These are phyloP conservation scores for Semaprochilodus insignis DNA, from an alignment of 2,797 vertebrate genomes.

Conservation along the genomic window DNA sequence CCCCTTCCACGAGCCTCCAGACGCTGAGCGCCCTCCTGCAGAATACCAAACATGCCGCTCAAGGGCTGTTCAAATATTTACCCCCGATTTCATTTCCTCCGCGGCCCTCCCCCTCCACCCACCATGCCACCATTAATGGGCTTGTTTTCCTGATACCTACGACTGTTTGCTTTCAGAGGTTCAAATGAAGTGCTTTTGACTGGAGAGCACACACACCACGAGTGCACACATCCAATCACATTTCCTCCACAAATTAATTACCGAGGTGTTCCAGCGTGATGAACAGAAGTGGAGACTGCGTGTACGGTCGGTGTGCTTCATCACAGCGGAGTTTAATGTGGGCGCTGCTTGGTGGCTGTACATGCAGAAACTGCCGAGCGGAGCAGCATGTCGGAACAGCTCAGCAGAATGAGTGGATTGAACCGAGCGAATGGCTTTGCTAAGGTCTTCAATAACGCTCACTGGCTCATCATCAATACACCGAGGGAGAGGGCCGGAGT, in stretches of 20 bases:
- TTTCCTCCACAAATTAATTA: conserved; percentile 71
- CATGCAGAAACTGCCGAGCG: conserved; percentile 12
- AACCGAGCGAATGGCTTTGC: not conserved
- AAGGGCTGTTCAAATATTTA: conserved; percentile 81
- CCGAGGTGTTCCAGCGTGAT: conserved; percentile 49
- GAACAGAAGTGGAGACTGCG: conserved; percentile 50
- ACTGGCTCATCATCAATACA: not conserved
- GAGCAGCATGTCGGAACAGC: conserved; percentile 1
- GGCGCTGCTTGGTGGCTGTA: conserved; percentile 51
- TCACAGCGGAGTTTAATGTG: conserved; percentile 55
- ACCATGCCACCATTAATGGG: conserved; percentile 62
- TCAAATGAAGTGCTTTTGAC: conserved; percentile 69
- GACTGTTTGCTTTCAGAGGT: conserved; percentile 72
- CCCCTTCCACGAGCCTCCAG: not conserved
- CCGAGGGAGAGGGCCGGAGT: not conserved
- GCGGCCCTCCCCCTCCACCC: conserved; percentile 49
- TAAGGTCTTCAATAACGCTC: not conserved
- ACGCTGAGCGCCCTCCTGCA: conserved; percentile 63
- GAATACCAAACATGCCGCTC: conserved; percentile 66
- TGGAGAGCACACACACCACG: conserved; percentile 32
- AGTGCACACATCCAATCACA: conserved; percentile 58
- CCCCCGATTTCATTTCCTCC: conserved; percentile 71
- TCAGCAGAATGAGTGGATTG: not conserved
- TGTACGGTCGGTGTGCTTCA: conserved; percentile 44
- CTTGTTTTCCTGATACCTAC: conserved; percentile 74